A percentile compares a stretch with the other conserved stretches of the same genome.
phyloP scores from a whole-genome alignment of 2,113 vertebrate species.

The Silurus meridionalis region DNA sequence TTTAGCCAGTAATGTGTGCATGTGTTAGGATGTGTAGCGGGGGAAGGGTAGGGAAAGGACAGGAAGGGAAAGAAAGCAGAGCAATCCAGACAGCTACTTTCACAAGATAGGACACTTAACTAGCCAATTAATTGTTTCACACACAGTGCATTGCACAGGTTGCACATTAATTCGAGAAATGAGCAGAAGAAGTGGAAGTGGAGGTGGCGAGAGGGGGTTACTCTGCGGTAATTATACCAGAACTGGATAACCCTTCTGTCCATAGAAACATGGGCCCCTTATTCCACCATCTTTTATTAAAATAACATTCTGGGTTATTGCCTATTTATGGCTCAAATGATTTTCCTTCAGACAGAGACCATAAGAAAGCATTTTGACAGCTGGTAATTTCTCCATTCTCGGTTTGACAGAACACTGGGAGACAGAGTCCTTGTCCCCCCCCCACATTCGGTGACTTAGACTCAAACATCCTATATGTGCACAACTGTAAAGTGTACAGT shows the following conservation, averaged over 20 bases:
- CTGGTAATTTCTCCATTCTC: slow-evolving; percentile 38
- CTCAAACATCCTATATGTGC: not conserved
- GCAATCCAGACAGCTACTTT: slow-evolving; percentile 47
- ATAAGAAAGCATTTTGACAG: slow-evolving; percentile 33
- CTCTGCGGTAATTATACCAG: slow-evolving; percentile 47
- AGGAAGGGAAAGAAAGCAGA: not conserved
- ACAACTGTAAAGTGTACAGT: not conserved
- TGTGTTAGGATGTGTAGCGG: slow-evolving; percentile 37
- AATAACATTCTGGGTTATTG: slow-evolving; percentile 11
- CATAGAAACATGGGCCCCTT: slow-evolving; percentile 24
- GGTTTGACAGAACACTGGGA: slow-evolving; percentile 1
- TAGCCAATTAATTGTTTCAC: slow-evolving; percentile 55
- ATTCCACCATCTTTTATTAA: not conserved
- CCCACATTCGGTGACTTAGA: slow-evolving; percentile 8
- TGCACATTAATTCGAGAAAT: slow-evolving; percentile 52
- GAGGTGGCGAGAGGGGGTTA: slow-evolving; percentile 13
- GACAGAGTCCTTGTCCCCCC: slow-evolving; percentile 1
- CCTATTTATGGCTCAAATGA: slow-evolving; percentile 39
- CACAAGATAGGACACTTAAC: slow-evolving; percentile 48
- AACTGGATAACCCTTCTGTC: slow-evolving; percentile 34
- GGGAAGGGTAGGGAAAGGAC: slow-evolving; percentile 9
- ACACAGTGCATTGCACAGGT: slow-evolving; percentile 48
- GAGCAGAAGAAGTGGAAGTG: slow-evolving; percentile 43
- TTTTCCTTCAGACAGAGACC: slow-evolving; percentile 3
- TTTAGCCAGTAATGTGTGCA: slow-evolving; percentile 43